Conservation (phyloP, 2,888 invertebrate species). For the Dioctria rufipes region DNA sequence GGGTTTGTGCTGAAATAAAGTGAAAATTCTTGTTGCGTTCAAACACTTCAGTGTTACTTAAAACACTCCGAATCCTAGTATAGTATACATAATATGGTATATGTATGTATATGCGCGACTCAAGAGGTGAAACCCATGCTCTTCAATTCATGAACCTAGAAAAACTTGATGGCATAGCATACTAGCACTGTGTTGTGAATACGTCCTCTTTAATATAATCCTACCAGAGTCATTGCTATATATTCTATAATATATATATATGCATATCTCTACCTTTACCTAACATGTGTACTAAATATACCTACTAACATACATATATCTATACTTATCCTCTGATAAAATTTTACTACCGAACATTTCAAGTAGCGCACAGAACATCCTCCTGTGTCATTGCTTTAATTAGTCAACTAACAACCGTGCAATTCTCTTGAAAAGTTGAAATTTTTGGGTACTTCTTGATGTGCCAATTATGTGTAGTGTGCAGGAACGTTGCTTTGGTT, state of each 20-base stretch:
- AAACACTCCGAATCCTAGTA: constrained; percentile 33
- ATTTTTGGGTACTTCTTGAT: constrained; percentile 51
- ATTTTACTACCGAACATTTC: constrained; percentile 42
- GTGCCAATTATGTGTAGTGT: constrained; percentile 55
- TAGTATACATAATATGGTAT: no score
- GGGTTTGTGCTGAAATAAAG: constrained; percentile 55
- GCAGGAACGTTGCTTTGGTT: constrained; percentile 28
- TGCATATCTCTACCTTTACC: no score
- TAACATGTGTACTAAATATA: no score
- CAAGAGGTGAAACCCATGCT: constrained; percentile 36
- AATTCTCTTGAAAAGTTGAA: constrained; percentile 49
- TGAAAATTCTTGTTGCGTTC: constrained; percentile 59
- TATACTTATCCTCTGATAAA: background rate
- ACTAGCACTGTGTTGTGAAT: no score
- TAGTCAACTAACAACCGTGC: constrained; percentile 56
- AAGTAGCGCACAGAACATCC: constrained; percentile 28
- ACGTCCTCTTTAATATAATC: background rate
- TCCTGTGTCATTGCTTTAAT: constrained; percentile 55
- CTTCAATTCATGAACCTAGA: constrained; percentile 41
- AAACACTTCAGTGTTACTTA: constrained; percentile 57
- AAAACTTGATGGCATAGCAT: constrained; percentile 32
- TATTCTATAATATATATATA: no score
- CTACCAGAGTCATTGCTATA: no score
- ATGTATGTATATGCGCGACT: constrained; percentile 33
- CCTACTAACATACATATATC: background rate